Percentiles rank a stretch among this genome's conserved stretches.
Evolutionary conservation across 2,888 invertebrate genomes (phyloP).

Genomic region (Andrena marginata): DNA sequence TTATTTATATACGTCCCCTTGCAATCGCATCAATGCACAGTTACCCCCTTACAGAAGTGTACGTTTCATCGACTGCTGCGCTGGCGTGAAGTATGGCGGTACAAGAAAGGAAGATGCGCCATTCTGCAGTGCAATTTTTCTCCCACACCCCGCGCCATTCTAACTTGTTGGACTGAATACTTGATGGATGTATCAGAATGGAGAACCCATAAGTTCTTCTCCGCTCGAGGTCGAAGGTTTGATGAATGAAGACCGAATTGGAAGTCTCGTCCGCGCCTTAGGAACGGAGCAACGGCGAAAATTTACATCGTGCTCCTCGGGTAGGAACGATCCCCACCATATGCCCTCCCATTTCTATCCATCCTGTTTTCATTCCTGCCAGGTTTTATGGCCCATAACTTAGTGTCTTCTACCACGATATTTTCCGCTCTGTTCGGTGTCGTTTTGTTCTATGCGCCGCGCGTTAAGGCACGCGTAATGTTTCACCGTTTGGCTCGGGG

Average conservation of each 20-base stretch:
- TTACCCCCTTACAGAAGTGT: conserved; percentile 31
- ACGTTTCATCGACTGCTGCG: conserved; percentile 57
- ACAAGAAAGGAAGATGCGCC: conserved; percentile 53
- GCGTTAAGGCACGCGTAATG: conserved; percentile 15
- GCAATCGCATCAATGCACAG: conserved; percentile 20
- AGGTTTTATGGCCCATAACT: conserved; percentile 60
- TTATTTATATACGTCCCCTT: conserved; percentile 58
- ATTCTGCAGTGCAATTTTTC: conserved; percentile 58
- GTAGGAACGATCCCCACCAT: conserved; percentile 45
- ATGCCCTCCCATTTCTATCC: conserved; percentile 44
- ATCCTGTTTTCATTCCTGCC: conserved; percentile 42
- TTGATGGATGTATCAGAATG: conserved; percentile 65
- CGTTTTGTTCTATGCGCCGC: conserved; percentile 9
- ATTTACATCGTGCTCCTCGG: conserved; percentile 63
- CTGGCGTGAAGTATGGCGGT: conserved; percentile 35
- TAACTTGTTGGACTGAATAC: conserved; percentile 69
- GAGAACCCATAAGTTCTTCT: conserved; percentile 48
- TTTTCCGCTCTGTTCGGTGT: conserved; percentile 2
- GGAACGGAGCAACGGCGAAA: conserved; percentile 25
- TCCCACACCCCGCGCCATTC: conserved; percentile 47
- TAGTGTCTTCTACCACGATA: conserved; percentile 43
- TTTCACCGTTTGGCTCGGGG: conserved; percentile 29
- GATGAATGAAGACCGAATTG: conserved; percentile 70
- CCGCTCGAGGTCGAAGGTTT: conserved; percentile 66
- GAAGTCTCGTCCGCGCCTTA: conserved; percentile 57